These are phyloP conservation scores for Allobates femoralis DNA, from an alignment of 2,797 vertebrate species.

Conservation along the genomic window DNA sequence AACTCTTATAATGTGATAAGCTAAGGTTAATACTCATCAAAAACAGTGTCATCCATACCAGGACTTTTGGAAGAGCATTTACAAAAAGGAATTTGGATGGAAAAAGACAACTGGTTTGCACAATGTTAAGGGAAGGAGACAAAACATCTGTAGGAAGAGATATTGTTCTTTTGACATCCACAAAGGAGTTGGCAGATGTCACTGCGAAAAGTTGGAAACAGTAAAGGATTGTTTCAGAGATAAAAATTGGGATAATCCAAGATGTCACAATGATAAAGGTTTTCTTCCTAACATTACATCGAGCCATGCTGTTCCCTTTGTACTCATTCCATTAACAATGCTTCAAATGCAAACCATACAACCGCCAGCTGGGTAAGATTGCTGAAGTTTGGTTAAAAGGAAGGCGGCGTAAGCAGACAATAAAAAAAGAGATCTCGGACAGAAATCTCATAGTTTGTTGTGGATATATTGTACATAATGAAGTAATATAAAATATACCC, in stretches of 20 bases:
- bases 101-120: conserved; percentile 55
- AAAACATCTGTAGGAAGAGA: conserved; percentile 72
- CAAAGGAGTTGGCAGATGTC: conserved; percentile 74
- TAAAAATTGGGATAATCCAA: conserved; percentile 72
- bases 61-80: not conserved
- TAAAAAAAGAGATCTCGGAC: conserved; percentile 14
- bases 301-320: conserved; percentile 55
- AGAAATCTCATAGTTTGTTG: conserved; percentile 3
- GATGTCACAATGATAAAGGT: conserved; percentile 64
- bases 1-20: conserved; percentile 26
- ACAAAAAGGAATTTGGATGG: conserved; percentile 22
- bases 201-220: conserved; percentile 67
- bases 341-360: conserved; percentile 62
- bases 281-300: conserved; percentile 59
- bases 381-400: conserved; percentile 21
- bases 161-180: conserved; percentile 77
- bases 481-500: not conserved
- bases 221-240: conserved; percentile 67
- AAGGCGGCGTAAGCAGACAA: conserved; percentile 21
- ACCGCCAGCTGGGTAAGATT: conserved; percentile 44
- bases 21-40: conserved; percentile 27
- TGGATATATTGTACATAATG: not conserved
- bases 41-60: conserved; percentile 35
- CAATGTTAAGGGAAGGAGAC: conserved; percentile 62
- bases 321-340: conserved; percentile 57